These are phyloP conservation scores for Globodera rostochiensis DNA, from an alignment of 1,140 invertebrate species.

Conservation along the genomic window DNA sequence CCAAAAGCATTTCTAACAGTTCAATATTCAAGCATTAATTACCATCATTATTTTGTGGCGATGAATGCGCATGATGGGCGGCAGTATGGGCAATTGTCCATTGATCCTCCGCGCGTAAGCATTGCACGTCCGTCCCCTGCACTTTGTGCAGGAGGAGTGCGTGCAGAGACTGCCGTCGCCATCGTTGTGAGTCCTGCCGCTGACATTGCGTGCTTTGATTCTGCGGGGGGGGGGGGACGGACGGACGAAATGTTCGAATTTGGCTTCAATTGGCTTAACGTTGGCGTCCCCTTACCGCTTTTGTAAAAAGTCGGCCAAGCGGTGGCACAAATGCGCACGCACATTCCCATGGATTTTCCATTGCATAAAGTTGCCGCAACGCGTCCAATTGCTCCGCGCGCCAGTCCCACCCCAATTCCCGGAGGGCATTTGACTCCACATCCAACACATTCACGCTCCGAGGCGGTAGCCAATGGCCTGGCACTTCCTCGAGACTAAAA, in stretches of 20 bases:
- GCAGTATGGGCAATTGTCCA: neutral
- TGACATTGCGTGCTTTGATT: neutral
- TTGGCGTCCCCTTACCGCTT: neutral
- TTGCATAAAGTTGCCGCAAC: neutral
- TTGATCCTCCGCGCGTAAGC: neutral
- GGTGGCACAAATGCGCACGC: slow-evolving; percentile 7
- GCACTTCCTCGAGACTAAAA: neutral
- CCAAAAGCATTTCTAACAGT: neutral
- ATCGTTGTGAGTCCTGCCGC: neutral
- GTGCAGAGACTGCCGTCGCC: neutral
- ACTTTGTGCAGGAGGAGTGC: no score
- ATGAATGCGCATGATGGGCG: no score
- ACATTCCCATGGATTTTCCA: neutral
- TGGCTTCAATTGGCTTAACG: neutral
- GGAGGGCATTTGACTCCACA: neutral
- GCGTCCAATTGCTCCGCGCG: neutral
- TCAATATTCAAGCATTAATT: neutral
- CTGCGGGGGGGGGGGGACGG: neutral
- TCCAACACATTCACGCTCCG: neutral
- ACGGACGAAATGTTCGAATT: neutral
- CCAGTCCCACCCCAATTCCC: slow-evolving; percentile 15
- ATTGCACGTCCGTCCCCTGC: neutral
- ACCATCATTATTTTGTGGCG: no score
- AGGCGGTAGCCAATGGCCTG: slow-evolving; percentile 7
- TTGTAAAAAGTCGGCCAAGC: neutral